phyloP scores from a whole-genome alignment of 2,797 vertebrate species.

The Siniperca obscura region DNA sequence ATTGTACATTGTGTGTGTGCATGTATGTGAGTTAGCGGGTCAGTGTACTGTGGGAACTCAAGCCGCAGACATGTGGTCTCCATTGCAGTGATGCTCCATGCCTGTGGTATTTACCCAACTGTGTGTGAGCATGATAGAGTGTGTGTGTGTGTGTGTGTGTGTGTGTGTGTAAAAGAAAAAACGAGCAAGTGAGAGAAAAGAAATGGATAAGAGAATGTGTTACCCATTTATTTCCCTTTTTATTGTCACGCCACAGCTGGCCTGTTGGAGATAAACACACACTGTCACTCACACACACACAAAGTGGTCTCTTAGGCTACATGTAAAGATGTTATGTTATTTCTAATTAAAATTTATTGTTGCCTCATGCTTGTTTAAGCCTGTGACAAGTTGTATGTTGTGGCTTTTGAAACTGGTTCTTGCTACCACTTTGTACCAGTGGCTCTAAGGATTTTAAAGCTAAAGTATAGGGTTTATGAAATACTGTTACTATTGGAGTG shows the following conservation, averaged over 20 bases:
- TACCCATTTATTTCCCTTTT: conserved; percentile 45
- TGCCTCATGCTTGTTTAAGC: conserved; percentile 30
- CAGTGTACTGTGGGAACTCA: conserved; percentile 72
- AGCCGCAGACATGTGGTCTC: conserved; percentile 81
- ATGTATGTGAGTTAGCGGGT: conserved; percentile 54
- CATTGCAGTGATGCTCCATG: conserved; percentile 71
- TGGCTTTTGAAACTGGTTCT: conserved; percentile 24
- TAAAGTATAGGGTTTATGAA: conserved; percentile 7
- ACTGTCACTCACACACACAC: background rate
- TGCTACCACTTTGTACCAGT: conserved; percentile 16
- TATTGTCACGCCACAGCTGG: conserved; percentile 40
- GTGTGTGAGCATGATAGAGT: conserved; percentile 47
- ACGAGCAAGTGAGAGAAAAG: conserved; percentile 23
- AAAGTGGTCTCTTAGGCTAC: conserved; percentile 2
- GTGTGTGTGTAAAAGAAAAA: conserved; percentile 21
- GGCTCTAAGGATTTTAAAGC: background rate
- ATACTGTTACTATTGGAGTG: background rate
- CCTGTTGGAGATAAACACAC: conserved; percentile 26
- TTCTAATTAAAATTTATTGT: conserved; percentile 24
- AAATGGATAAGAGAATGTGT: conserved; percentile 47
- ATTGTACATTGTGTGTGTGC: conserved; percentile 9
- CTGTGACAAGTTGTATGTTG: conserved; percentile 34
- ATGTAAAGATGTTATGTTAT: conserved; percentile 26
- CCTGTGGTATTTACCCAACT: conserved; percentile 73
- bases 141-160: conserved; percentile 2